A percentile compares a stretch with the other conserved stretches of the same genome.
Conservation (phyloP, 2,888 invertebrate genomes). For the Cephus rjabovi region DNA sequence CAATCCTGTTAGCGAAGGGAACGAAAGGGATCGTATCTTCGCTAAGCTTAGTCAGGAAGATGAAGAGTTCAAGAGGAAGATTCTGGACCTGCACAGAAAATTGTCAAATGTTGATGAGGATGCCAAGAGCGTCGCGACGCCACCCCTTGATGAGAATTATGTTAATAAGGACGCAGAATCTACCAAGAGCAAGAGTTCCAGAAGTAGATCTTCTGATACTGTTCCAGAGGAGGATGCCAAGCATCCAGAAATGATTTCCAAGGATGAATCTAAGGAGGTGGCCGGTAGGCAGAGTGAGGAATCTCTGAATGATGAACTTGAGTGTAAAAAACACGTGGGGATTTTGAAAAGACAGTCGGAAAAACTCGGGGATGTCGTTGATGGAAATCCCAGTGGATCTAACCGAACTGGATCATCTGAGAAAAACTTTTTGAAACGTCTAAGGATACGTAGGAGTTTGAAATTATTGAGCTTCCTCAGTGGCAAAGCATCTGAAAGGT, state of each 20-base stretch:
- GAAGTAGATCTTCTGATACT: background rate
- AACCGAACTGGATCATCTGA: slow-evolving; percentile 44
- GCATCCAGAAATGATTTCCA: slow-evolving; percentile 12
- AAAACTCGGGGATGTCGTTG: slow-evolving; percentile 38
- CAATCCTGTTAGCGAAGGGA: slow-evolving; percentile 19
- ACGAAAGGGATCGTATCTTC: slow-evolving; percentile 51
- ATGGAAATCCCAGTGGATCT: slow-evolving; percentile 32
- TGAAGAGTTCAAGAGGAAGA: slow-evolving; percentile 61
- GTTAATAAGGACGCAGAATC: background rate
- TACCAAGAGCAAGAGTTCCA: background rate
- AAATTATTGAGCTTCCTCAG: slow-evolving; percentile 60
- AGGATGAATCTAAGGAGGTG: slow-evolving; percentile 11
- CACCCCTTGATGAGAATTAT: background rate
- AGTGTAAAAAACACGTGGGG: slow-evolving; percentile 43
- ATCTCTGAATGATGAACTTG: slow-evolving; percentile 38
- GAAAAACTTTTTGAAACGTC: slow-evolving; percentile 48
- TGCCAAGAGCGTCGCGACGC: slow-evolving; percentile 32
- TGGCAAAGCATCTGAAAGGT: slow-evolving; percentile 51
- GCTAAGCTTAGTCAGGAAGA: slow-evolving; percentile 58
- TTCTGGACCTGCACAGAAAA: slow-evolving; percentile 59
- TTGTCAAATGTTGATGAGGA: slow-evolving; percentile 30
- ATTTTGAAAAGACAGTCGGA: slow-evolving; percentile 52
- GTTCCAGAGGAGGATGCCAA: background rate
- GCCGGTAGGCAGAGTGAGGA: slow-evolving; percentile 21
- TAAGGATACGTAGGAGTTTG: slow-evolving; percentile 53